phyloP scores from a whole-genome alignment of 2,888 invertebrate genomes.

The Agrotis clavis region DNA sequence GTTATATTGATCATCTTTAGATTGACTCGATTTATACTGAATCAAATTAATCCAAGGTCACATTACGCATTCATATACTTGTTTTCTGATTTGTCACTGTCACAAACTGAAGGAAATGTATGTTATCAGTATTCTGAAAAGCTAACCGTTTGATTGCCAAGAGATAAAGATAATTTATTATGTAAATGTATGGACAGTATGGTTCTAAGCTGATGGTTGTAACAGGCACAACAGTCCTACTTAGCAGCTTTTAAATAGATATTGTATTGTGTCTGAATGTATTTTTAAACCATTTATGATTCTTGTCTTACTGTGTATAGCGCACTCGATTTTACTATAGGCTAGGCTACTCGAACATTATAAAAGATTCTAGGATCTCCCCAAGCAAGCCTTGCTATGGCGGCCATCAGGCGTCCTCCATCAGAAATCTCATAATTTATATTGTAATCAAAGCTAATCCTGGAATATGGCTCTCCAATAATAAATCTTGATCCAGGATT shows the following conservation, averaged over 20 bases:
- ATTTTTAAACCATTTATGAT: background rate
- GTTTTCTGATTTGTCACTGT: constrained; percentile 18
- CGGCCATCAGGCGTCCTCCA: no score
- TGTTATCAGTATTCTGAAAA: background rate
- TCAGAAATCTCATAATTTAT: no score
- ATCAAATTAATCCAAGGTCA: constrained; percentile 65
- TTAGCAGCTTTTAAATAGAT: background rate
- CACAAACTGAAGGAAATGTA: constrained; percentile 9
- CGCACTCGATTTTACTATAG: background rate
- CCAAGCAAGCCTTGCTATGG: background rate
- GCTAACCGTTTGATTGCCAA: constrained; percentile 9
- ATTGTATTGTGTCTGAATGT: background rate
- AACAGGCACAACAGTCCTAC: constrained; percentile 8
- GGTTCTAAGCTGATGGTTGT: constrained; percentile 3
- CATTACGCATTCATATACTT: constrained; percentile 17
- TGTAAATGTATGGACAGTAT: background rate
- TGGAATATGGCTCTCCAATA: background rate
- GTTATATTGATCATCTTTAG: constrained; percentile 51
- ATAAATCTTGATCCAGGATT: background rate
- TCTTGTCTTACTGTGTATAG: background rate
- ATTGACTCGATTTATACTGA: constrained; percentile 50
- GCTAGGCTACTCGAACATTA: background rate
- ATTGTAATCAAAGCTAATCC: background rate
- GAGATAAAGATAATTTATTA: background rate
- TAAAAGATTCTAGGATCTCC: background rate